Evolutionary conservation across 1,140 invertebrate species (phyloP).

Genomic region (Penaeus indicus): DNA sequence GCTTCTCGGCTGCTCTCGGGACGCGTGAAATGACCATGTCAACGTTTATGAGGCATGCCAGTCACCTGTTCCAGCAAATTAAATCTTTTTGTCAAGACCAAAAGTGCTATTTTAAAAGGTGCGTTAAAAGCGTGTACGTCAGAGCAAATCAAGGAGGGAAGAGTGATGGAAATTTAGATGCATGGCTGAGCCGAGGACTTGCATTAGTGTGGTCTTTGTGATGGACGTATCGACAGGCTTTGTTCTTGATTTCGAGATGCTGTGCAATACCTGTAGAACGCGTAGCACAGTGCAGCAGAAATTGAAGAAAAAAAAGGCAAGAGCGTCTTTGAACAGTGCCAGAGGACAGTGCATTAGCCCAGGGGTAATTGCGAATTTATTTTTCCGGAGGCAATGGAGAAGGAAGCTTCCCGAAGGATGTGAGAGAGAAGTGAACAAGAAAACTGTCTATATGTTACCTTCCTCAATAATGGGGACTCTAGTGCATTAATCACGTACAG

Average conservation of each 20-base stretch:
- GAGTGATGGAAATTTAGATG: too few relatives aligned
- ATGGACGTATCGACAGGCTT: conserved; percentile 33
- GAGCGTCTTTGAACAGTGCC: not conserved
- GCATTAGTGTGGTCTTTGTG: conserved; percentile 10
- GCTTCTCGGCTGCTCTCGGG: too few relatives aligned
- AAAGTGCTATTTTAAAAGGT: too few relatives aligned
- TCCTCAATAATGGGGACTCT: conserved; percentile 20
- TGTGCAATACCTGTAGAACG: not conserved
- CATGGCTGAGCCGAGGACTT: too few relatives aligned
- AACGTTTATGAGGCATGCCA: too few relatives aligned
- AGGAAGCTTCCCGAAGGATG: not conserved
- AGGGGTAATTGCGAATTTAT: not conserved
- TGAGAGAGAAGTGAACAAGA: not conserved
- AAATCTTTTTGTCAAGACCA: too few relatives aligned
- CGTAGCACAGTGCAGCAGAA: not conserved
- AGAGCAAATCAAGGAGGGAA: too few relatives aligned
- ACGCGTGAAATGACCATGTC: too few relatives aligned
- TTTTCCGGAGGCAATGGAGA: conserved; percentile 29
- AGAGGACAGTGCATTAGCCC: not conserved
- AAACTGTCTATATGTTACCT: not conserved
- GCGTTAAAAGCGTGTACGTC: too few relatives aligned
- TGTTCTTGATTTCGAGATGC: conserved; percentile 25
- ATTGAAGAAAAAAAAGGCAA: conserved; percentile 2
- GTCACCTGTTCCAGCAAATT: too few relatives aligned
- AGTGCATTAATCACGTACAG: conserved; percentile 36